phyloP scores from a whole-genome alignment of 2,797 vertebrate genomes.

The Tinamus major region DNA sequence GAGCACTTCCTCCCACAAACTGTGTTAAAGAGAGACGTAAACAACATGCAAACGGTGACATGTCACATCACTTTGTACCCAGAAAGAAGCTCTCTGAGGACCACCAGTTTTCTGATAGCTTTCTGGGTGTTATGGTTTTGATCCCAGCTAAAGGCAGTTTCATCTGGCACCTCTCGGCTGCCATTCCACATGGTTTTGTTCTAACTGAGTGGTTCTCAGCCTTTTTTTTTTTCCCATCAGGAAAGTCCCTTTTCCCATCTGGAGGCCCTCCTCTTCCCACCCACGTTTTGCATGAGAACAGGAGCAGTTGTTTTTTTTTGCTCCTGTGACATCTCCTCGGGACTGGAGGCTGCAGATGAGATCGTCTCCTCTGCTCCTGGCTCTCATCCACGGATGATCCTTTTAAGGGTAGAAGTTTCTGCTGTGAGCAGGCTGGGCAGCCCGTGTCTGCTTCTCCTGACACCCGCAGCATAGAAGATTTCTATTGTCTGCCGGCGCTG shows the following conservation, averaged over 20 bases:
- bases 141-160: neutral
- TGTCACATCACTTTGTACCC: neutral
- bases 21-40: neutral
- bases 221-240: neutral
- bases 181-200: neutral
- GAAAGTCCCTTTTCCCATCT: constrained; percentile 63
- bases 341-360: neutral
- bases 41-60: neutral
- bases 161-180: neutral
- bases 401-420: constrained; percentile 1
- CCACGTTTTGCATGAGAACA: neutral
- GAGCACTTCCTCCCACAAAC: constrained; percentile 1
- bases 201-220: neutral
- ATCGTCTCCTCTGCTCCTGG: neutral
- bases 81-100: neutral
- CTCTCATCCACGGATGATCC: neutral
- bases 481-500: neutral
- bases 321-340: neutral
- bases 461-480: neutral
- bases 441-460: neutral
- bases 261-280: neutral
- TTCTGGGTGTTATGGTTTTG: neutral
- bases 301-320: neutral
- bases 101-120: neutral
- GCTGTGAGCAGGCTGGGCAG: neutral